These are phyloP conservation scores for Agelaius tricolor DNA, from an alignment of 2,113 vertebrate genomes.

Conservation along the genomic window DNA sequence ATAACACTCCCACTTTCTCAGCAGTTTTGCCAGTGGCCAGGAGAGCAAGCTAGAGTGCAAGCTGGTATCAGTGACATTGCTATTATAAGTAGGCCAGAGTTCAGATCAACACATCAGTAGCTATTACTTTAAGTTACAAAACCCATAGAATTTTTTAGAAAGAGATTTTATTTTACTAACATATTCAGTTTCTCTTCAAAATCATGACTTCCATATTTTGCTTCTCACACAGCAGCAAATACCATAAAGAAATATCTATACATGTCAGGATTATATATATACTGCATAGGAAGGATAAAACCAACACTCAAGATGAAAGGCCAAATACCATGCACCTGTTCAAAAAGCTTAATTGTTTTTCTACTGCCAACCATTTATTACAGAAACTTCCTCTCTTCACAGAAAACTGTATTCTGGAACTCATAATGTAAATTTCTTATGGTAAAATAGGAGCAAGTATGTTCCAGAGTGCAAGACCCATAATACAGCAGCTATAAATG, in stretches of 20 bases:
- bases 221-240: background rate
- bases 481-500: background rate
- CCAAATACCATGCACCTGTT: background rate
- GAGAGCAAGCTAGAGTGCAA: background rate
- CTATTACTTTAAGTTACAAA: background rate
- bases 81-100: background rate
- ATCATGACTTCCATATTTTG: background rate
- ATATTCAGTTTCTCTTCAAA: background rate
- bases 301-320: background rate
- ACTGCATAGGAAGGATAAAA: background rate
- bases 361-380: background rate
- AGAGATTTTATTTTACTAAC: background rate
- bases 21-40: background rate
- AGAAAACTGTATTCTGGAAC: background rate
- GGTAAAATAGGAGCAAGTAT: background rate
- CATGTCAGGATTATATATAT: background rate
- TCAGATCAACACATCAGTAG: background rate
- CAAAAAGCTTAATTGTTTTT: background rate
- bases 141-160: background rate
- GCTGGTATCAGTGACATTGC: background rate
- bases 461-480: background rate
- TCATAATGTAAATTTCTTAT: background rate
- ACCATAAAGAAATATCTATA: background rate
- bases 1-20: background rate
- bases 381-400: background rate